Conservation (phyloP, 2,113 vertebrate genomes). For the Pluvianellus socialis region DNA sequence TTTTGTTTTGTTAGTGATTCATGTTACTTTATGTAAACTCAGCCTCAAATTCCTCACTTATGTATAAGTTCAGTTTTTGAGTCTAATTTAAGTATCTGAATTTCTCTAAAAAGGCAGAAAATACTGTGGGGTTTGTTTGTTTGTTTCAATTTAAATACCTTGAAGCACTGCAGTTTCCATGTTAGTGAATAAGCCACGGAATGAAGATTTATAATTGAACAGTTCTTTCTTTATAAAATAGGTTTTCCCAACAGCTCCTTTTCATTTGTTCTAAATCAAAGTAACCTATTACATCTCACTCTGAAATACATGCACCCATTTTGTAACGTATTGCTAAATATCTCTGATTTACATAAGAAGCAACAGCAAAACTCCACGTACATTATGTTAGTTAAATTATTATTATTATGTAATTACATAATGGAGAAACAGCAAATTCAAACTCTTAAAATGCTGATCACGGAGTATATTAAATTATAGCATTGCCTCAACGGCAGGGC, state of each 20-base stretch:
- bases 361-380: conserved; percentile 8
- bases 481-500: conserved; percentile 16
- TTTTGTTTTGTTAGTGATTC: conserved; percentile 21
- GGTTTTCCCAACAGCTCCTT: background rate
- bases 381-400: background rate
- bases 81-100: conserved; percentile 43
- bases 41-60: background rate
- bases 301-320: conserved; percentile 35
- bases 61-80: conserved; percentile 20
- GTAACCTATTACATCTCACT: conserved; percentile 39
- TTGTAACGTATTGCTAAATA: conserved; percentile 40
- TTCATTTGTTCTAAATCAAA: conserved; percentile 29
- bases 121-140: background rate
- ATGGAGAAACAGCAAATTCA: conserved; percentile 44
- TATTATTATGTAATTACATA: conserved; percentile 31
- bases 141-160: background rate
- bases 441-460: conserved; percentile 34
- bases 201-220: conserved; percentile 49
- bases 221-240: conserved; percentile 23
- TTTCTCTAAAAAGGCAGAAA: conserved; percentile 39
- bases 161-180: background rate
- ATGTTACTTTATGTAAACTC: conserved; percentile 1
- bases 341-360: conserved; percentile 41
- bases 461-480: conserved; percentile 32
- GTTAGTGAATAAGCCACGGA: background rate